These are phyloP conservation scores for Emydoidea blandingii DNA, from an alignment of 2,797 vertebrate genomes.

Conservation along the genomic window DNA sequence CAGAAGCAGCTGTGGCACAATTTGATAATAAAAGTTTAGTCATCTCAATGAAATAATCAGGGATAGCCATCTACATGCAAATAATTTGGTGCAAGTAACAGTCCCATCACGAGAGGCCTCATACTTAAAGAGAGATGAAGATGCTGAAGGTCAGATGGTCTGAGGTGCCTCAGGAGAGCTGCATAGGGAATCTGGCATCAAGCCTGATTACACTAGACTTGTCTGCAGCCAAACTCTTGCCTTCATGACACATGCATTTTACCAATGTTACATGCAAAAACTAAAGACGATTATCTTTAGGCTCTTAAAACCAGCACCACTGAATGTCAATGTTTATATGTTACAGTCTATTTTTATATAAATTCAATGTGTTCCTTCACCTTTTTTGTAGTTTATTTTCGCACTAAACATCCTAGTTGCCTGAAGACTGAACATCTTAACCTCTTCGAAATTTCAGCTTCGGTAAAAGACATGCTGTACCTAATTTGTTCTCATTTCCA, in stretches of 20 bases:
- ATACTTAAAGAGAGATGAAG: rapidly evolving
- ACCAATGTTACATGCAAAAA: not conserved
- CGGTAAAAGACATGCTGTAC: constrained; percentile 12
- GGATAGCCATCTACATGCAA: not conserved
- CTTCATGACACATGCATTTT: rapidly evolving
- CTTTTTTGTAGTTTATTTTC: constrained; percentile 24
- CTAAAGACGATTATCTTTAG: not conserved
- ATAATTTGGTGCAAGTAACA: not conserved
- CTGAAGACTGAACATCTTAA: constrained; percentile 46
- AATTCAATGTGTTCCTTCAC: not conserved
- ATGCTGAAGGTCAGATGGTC: not conserved
- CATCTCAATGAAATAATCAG: not conserved
- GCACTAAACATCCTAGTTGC: not conserved
- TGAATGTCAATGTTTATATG: not conserved
- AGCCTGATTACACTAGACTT: not conserved
- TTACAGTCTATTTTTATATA: not conserved
- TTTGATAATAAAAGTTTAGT: not conserved
- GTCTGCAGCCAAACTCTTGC: not conserved
- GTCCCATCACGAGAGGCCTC: rapidly evolving
- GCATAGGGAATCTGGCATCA: not conserved
- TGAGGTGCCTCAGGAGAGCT: not conserved
- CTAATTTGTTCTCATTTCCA: constrained; percentile 57
- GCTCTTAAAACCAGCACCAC: not conserved
- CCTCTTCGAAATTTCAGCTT: constrained; percentile 43
- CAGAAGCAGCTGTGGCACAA: not conserved